Base-by-base conservation (phyloP, 2,113 vertebrate genomes). In the Epinephelus fuscoguttatus region DNA sequence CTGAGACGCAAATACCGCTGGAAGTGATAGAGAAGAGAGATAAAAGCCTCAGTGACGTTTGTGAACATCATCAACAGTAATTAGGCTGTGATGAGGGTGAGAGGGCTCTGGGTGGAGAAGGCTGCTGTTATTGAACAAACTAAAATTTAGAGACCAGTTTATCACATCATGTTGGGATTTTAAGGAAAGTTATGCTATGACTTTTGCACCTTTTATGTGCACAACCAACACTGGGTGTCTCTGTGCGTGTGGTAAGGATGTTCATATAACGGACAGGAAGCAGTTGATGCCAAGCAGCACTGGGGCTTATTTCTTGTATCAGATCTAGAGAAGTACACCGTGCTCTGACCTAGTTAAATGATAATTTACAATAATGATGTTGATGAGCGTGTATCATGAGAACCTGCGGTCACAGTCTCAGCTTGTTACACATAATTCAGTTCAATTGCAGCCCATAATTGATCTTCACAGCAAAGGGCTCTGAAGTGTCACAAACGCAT, bases 81-180 rank as follows among this genome's bases (percentile, higher is more conserved):
- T 80, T 30, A 19, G 27, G 10, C 59, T 7, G 4, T 14, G 9
- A 33, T 13, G 9, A 40, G n/a, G 30, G 17, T 12, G 7, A 14
- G 4, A 40, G n/a, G 14, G 14, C 21, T 23, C 19, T 19, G 13
- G 40, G n/a, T 14, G 27, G 27, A 60, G 42, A 68, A 71, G 33
- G 64, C 17, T 73, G 42, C 30, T 78, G 66, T 69, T 47, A 53
- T 12, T 74, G 62, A 74, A 55, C 45, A 5, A 56, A 14, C 9
- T 75, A 21, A 8, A 5, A n/a, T 37, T 52, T 12, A 21, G 7
- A n/a, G 6, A 47, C 17, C 6, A 7, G 61, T 27, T 53, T 23
- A 19, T 60, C n/a, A 66, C 4, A 42, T 17, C 2, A 2, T 33
- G n/a, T 45, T 3, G 17, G 19, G 49, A 45, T 59, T 21, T 15